Conservation (phyloP, 2,888 invertebrate genomes). For the Euclidia mi region DNA sequence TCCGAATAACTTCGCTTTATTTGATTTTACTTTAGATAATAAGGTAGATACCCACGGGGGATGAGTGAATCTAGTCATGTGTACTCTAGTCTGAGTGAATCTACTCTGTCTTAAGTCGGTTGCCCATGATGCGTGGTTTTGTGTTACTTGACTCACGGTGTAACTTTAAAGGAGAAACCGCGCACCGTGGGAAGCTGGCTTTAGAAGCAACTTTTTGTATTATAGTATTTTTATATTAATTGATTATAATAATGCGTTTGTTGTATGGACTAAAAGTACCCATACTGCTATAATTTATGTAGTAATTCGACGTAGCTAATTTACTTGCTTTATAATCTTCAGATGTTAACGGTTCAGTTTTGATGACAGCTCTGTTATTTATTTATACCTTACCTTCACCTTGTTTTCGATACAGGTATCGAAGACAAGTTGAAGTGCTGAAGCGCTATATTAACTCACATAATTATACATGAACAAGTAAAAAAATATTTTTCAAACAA, state of each 20-base stretch:
- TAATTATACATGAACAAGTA: no score
- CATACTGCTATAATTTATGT: slow-evolving; percentile 46
- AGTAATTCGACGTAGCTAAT: slow-evolving; percentile 29
- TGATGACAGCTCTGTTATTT: no score
- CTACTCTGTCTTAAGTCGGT: slow-evolving; percentile 42
- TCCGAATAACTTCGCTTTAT: slow-evolving; percentile 75
- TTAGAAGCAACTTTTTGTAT: slow-evolving; percentile 33
- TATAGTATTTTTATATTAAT: slow-evolving; percentile 51
- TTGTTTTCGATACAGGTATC: no score
- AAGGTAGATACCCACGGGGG: slow-evolving; percentile 45
- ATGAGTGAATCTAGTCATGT: slow-evolving; percentile 84
- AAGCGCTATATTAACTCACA: no score
- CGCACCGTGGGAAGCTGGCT: no score
- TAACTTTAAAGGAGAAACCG: no score
- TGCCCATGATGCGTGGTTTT: no score
- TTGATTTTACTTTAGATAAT: slow-evolving; percentile 49
- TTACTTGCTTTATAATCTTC: slow-evolving; percentile 24
- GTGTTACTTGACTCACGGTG: no score
- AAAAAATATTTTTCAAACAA: no score
- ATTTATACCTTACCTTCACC: no score
- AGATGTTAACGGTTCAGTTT: no score
- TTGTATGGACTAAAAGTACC: slow-evolving; percentile 32
- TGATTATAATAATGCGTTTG: slow-evolving; percentile 9
- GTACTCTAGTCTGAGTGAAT: slow-evolving; percentile 57
- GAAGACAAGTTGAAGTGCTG: no score